Conservation (phyloP, 2,888 invertebrate species). For the Rhagium mordax region DNA sequence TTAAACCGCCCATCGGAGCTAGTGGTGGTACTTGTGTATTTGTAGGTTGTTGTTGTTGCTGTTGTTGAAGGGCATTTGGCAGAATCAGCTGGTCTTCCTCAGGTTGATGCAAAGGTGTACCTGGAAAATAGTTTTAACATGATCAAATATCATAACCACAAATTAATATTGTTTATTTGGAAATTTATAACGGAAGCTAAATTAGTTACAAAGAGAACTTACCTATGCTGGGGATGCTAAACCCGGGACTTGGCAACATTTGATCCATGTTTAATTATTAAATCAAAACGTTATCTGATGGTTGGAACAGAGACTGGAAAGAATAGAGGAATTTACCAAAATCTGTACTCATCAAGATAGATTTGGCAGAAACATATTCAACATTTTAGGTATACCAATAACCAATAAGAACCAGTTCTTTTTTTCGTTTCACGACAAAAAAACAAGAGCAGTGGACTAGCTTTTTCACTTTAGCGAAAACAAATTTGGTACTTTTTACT, state of each 20-base stretch:
- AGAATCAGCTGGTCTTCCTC: slow-evolving; percentile 93
- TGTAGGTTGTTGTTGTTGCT: slow-evolving; percentile 71
- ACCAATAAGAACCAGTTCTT: too few species aligned
- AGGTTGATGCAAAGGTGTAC: slow-evolving; percentile 90
- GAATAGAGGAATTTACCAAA: too few species aligned
- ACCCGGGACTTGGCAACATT: slow-evolving; percentile 91
- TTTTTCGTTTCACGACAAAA: too few species aligned
- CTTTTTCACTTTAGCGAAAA: too few species aligned
- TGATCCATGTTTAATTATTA: slow-evolving; percentile 81
- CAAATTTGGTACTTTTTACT: too few species aligned
- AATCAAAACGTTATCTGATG: not conserved
- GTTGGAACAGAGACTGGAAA: too few species aligned
- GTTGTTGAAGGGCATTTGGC: slow-evolving; percentile 87
- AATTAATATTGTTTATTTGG: too few species aligned
- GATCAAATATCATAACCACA: not conserved
- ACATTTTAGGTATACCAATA: too few species aligned
- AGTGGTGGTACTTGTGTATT: slow-evolving; percentile 74
- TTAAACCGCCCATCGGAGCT: slow-evolving; percentile 72
- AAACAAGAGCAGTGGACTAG: too few species aligned
- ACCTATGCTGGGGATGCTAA: slow-evolving; percentile 90
- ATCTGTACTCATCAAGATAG: too few species aligned
- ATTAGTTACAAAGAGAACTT: slow-evolving; percentile 39
- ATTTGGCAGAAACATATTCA: too few species aligned
- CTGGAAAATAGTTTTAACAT: slow-evolving; percentile 49
- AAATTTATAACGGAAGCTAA: not conserved